Evolutionary conservation across 37 sponge, comb jelly and placozoan species (phyloP).

Genomic region (Ianthella basta): DNA sequence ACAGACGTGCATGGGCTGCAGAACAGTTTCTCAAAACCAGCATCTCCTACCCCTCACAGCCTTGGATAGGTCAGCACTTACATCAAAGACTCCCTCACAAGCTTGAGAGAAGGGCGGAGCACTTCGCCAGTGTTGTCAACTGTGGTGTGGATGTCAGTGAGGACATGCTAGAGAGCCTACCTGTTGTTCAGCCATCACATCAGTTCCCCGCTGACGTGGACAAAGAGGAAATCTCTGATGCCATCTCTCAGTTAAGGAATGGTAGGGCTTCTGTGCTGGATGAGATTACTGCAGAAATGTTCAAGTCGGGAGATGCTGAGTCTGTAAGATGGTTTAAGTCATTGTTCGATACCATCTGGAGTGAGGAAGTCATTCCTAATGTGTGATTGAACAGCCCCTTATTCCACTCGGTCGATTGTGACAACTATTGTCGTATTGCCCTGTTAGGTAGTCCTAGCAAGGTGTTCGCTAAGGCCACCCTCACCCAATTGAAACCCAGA

Average conservation of each 20-base stretch:
- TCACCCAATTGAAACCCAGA: background rate
- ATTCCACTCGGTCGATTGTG: background rate
- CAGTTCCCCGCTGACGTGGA: background rate
- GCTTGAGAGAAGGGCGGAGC: background rate
- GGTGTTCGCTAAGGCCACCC: slow-evolving; percentile 5
- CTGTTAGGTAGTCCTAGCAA: slow-evolving; percentile 18
- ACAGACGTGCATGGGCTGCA: background rate
- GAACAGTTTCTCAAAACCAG: background rate
- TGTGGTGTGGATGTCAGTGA: background rate
- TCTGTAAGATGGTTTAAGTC: background rate
- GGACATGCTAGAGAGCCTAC: background rate
- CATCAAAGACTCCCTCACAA: background rate
- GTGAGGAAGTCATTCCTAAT: background rate
- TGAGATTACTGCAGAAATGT: slow-evolving; percentile 1
- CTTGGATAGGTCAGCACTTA: background rate
- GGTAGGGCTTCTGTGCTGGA: background rate
- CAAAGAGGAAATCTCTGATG: background rate
- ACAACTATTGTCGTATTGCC: slow-evolving; percentile 11
- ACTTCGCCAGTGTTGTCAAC: background rate
- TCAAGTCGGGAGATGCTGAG: background rate
- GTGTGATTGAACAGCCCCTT: background rate
- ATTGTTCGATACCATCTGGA: background rate
- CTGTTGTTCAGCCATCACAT: background rate
- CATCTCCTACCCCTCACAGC: background rate
- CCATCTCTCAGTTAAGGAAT: background rate